These are phyloP conservation scores for Zaprionus ornatus DNA, from an alignment of 1,140 invertebrate species.

Conservation along the genomic window DNA sequence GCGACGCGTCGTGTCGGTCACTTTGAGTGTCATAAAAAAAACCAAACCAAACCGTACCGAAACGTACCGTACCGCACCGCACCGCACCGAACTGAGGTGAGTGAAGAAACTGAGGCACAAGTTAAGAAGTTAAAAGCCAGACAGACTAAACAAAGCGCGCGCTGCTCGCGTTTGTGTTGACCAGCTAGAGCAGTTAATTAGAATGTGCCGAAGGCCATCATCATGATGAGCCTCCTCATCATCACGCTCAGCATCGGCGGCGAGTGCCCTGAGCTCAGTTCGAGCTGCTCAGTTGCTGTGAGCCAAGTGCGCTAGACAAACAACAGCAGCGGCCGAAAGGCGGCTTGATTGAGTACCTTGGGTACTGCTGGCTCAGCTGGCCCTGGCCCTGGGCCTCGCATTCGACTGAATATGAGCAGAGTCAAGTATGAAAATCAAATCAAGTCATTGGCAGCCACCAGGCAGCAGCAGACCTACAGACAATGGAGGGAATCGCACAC, in stretches of 20 bases:
- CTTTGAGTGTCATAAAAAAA: conserved; percentile 79
- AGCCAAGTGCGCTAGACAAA: conserved; percentile 73
- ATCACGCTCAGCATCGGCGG: conserved; percentile 1
- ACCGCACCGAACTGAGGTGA: conserved; percentile 14
- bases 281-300: conserved; percentile 17
- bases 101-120: conserved; percentile 39
- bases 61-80: background rate
- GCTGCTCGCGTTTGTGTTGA: conserved; percentile 74
- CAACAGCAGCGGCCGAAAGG: conserved; percentile 53
- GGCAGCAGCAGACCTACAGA: conserved; percentile 39
- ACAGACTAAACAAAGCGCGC: conserved; percentile 63
- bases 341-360: conserved; percentile 71
- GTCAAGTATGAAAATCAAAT: conserved; percentile 71
- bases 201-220: conserved; percentile 51
- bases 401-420: conserved; percentile 56
- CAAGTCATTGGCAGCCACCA: conserved; percentile 71
- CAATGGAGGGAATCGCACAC: background rate
- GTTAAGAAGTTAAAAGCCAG: conserved; percentile 71
- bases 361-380: conserved; percentile 22
- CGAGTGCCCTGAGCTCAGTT: conserved; percentile 15
- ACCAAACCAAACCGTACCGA: conserved; percentile 13
- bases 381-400: background rate
- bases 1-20: conserved; percentile 71
- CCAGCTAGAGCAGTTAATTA: conserved; percentile 82
- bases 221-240: background rate